Percentiles rank a stretch among this genome's conserved stretches.
Conservation (phyloP, 2,797 vertebrate species). For the Manis pentadactyla region DNA sequence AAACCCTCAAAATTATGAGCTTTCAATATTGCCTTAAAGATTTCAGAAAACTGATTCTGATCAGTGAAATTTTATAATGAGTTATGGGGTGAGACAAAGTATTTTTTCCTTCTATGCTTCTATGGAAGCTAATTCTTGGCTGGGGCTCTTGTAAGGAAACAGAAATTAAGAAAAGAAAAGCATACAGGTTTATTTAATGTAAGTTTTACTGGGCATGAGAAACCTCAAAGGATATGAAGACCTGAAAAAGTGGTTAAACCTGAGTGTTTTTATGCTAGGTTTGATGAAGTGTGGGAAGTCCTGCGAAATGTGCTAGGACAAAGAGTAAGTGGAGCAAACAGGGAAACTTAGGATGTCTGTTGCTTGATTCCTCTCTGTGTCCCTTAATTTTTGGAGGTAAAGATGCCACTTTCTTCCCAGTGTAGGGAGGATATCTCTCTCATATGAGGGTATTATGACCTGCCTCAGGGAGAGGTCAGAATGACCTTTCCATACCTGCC, state of each 20-base stretch:
- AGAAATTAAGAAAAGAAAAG: not conserved
- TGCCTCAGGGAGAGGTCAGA: not conserved
- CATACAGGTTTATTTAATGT: not conserved
- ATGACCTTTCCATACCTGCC: not conserved
- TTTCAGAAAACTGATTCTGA: not conserved
- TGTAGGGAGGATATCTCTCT: not conserved
- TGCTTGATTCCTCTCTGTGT: not conserved
- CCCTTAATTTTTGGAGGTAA: not conserved
- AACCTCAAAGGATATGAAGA: not conserved
- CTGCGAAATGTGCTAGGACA: not conserved
- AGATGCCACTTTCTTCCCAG: not conserved
- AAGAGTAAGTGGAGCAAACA: not conserved
- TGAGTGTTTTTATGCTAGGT: not conserved
- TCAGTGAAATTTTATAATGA: not conserved
- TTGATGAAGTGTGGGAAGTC: not conserved
- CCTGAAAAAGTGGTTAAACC: not conserved
- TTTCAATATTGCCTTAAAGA: not conserved
- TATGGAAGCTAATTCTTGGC: not conserved
- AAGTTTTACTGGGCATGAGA: not conserved
- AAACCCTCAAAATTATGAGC: not conserved
- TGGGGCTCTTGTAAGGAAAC: not conserved
- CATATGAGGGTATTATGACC: not conserved
- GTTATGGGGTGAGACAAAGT: not conserved
- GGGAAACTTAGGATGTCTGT: not conserved
- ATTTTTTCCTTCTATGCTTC: not conserved